Conservation (phyloP, 2,113 vertebrate genomes). For the Cyprichromis sp. region DNA sequence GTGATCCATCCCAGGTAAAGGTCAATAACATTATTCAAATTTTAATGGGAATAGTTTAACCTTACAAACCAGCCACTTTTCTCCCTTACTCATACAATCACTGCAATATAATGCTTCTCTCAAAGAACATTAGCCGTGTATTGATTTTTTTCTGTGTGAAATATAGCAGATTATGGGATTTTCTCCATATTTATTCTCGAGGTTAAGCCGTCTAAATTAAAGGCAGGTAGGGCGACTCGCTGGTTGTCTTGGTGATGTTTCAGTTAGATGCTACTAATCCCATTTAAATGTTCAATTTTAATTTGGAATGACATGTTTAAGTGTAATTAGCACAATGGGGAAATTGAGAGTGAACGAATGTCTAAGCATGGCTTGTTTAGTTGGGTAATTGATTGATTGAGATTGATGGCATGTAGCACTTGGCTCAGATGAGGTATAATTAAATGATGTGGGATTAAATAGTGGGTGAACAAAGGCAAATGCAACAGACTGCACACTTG, state of each 20-base stretch:
- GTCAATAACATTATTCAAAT: constrained; percentile 64
- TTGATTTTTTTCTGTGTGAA: neutral
- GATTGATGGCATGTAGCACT: constrained; percentile 67
- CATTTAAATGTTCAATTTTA: constrained; percentile 62
- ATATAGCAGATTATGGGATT: neutral
- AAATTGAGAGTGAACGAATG: constrained; percentile 63
- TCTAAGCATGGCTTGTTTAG: constrained; percentile 63
- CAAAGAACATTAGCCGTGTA: neutral
- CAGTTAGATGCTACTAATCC: constrained; percentile 47
- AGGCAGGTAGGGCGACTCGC: neutral
- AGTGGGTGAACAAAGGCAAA: constrained; percentile 37
- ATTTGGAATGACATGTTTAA: constrained; percentile 64
- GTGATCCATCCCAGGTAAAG: constrained; percentile 60
- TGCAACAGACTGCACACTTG: constrained; percentile 6
- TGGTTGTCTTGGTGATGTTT: constrained; percentile 32
- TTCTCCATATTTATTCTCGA: neutral
- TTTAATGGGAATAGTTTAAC: constrained; percentile 63
- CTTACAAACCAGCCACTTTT: constrained; percentile 46
- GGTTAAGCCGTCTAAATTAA: neutral
- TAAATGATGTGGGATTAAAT: constrained; percentile 61
- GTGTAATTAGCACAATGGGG: constrained; percentile 65
- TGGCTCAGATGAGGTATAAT: constrained; percentile 58
- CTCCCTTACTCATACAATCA: constrained; percentile 21
- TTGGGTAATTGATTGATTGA: constrained; percentile 67
- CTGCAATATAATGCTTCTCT: constrained; percentile 26